Conservation (phyloP, 1,140 invertebrate genomes). For the Zaprionus camerounensis region DNA sequence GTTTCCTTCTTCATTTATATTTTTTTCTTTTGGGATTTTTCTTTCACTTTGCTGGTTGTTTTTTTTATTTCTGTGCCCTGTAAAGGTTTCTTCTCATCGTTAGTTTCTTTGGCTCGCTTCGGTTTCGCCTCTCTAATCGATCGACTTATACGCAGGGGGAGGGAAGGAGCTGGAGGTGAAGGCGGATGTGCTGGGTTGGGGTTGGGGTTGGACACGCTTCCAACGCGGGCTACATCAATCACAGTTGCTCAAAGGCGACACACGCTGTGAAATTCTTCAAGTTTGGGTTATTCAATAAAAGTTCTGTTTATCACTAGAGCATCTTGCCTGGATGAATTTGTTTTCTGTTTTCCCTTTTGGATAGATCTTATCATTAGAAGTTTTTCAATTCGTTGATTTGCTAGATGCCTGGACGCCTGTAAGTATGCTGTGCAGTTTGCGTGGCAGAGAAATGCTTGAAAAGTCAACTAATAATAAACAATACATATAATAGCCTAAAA, state of each 20-base stretch:
- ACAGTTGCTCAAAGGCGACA: conserved; percentile 54
- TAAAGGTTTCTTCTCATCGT: conserved; percentile 38
- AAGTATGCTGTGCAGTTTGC: not conserved
- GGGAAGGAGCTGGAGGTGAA: not conserved
- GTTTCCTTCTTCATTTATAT: conserved; percentile 32
- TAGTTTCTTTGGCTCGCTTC: conserved; percentile 31
- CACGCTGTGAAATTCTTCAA: conserved; percentile 12
- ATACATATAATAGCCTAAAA: too few species aligned
- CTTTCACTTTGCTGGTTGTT: conserved; percentile 41
- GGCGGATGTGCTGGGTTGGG: too few species aligned
- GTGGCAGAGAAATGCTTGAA: not conserved
- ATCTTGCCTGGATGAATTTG: conserved; percentile 1
- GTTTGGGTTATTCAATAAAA: conserved; percentile 29
- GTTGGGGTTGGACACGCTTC: conserved; percentile 12
- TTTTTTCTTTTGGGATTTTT: conserved; percentile 12
- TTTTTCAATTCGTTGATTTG: conserved; percentile 28
- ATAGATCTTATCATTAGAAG: not conserved
- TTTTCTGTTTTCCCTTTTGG: not conserved
- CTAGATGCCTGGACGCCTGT: not conserved
- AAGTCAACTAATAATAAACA: not conserved
- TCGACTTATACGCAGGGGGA: conserved; percentile 34
- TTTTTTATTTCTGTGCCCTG: not conserved
- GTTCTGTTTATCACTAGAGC: conserved; percentile 31
- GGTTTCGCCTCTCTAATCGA: conserved; percentile 68
- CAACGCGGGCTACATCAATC: conserved; percentile 64